These are phyloP conservation scores for Punctoribates punctum DNA, from an alignment of 2,888 invertebrate species.

Conservation along the genomic window DNA sequence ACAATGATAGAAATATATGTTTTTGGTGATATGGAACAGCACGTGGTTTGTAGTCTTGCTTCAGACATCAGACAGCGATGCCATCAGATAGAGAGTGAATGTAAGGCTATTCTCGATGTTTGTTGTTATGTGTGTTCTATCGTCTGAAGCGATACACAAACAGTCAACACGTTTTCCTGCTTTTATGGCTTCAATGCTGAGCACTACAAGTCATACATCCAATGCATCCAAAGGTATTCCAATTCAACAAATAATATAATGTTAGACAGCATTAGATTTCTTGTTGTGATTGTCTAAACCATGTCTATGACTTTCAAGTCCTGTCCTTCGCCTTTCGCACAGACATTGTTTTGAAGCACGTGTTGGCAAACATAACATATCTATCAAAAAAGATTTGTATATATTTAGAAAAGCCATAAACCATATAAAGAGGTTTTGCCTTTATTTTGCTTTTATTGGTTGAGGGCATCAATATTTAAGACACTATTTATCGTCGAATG, in stretches of 20 bases:
- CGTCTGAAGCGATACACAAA: constrained; percentile 12
- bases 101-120: not conserved
- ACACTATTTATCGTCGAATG: no score
- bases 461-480: no score
- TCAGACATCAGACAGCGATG: not conserved
- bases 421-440: not conserved
- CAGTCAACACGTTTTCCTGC: constrained; percentile 31
- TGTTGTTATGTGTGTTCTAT: constrained; percentile 24
- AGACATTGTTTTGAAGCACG: not conserved
- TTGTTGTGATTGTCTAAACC: constrained; percentile 5
- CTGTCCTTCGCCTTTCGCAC: constrained; percentile 11
- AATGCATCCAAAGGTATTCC: not conserved
- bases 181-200: constrained; percentile 21
- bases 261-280: constrained; percentile 16
- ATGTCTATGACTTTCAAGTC: not conserved
- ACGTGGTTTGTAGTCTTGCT: constrained; percentile 6
- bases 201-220: not conserved
- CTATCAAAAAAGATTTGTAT: not conserved
- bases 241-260: constrained; percentile 18
- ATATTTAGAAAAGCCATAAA: constrained; percentile 10
- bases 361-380: not conserved
- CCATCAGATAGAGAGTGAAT: constrained; percentile 20
- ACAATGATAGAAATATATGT: not conserved
- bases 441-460: no score
- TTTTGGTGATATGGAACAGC: constrained; percentile 27